A percentile compares a stretch with the other conserved stretches of the same genome.
Evolutionary conservation across 1,140 invertebrate species (phyloP).

Genomic region (Battus philenor): DNA sequence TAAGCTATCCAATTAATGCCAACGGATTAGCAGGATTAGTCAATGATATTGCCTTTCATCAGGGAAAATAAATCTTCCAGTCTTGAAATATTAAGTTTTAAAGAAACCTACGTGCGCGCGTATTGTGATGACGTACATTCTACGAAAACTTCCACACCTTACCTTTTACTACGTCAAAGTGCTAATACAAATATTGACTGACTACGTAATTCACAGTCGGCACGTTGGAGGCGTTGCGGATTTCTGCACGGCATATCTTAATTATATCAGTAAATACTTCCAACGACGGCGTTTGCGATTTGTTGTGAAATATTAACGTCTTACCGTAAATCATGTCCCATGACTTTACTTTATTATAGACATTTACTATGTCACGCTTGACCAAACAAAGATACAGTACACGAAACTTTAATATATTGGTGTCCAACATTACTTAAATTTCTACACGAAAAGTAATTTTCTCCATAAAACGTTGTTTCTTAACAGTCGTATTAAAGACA

Average conservation of each 20-base stretch:
- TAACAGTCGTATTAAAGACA: too few species aligned
- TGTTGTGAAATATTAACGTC: slow-evolving; percentile 24
- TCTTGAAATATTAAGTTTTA: slow-evolving; percentile 17
- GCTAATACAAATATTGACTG: slow-evolving; percentile 46
- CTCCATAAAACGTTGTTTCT: too few species aligned
- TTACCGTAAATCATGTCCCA: slow-evolving; percentile 13
- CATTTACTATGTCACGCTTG: too few species aligned
- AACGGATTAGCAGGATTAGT: background rate
- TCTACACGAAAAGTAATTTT: too few species aligned
- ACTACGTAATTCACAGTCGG: slow-evolving; percentile 39
- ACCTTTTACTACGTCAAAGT: slow-evolving; percentile 41
- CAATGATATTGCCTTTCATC: background rate
- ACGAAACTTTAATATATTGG: too few species aligned
- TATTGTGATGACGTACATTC: slow-evolving; percentile 34
- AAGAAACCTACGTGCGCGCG: slow-evolving; percentile 17
- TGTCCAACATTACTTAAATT: too few species aligned
- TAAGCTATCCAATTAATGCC: slow-evolving; percentile 12
- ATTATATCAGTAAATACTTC: slow-evolving; percentile 27
- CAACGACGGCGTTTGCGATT: slow-evolving; percentile 11
- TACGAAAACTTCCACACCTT: slow-evolving; percentile 60
- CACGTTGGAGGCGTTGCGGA: slow-evolving; percentile 16
- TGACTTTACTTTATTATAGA: too few species aligned
- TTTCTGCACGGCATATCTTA: slow-evolving; percentile 27
- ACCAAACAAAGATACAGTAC: too few species aligned
- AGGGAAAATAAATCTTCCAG: background rate